Evolutionary conservation across 1,140 invertebrate genomes (phyloP), one percentile per base, ranked within the genome.

Genomic region (Ditylenchus dipsaci): DNA sequence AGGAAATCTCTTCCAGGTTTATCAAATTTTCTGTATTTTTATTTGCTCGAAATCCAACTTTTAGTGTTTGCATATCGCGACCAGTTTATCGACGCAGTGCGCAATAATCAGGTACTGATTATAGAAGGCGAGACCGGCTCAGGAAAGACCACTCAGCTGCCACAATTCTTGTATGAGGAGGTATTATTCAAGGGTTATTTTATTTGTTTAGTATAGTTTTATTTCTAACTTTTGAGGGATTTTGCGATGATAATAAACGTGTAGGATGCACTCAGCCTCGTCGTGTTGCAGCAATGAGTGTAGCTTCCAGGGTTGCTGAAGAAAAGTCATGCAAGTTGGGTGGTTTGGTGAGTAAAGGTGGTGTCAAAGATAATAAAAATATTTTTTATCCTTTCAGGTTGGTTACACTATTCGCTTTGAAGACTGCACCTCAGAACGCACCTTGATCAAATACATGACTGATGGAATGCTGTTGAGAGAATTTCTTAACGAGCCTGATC

Each of bases 141-240:
- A 15, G 89, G 95, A 5, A 97, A 97, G 87, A 98, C 95, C 0
- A 99, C 95, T 5, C 95, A 99, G 85, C 92, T 99, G 72, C 93
- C 95, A 9, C 95, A 99, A 83, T 98, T 96, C 86, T 86, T 98
- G 0, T 87, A 92, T 82, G 91, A 98, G 82, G 90, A 91, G 56
- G 93, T 93, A 56, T 93, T 84, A 84, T 42, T 76, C 13, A 23
- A 13, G 3, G 3, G 53, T 38, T 3, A 11, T 11, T 38, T 38
- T 38, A 3, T 38, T 5, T 5, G 11, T 5, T 3, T 19, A n/a
- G 1, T 76, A 3, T 38, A 76, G 42, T 26, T 45, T 15, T 3
- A 68, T 33, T 66, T n/a, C 43, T n/a, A 7, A 27, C 27, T 69
- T 68, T 69, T 71, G 38, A 87, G 85, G 87, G 87, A 5, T 88